These are phyloP conservation scores for Odontomachus brunneus DNA, from an alignment of 1,140 invertebrate species.

Conservation along the genomic window DNA sequence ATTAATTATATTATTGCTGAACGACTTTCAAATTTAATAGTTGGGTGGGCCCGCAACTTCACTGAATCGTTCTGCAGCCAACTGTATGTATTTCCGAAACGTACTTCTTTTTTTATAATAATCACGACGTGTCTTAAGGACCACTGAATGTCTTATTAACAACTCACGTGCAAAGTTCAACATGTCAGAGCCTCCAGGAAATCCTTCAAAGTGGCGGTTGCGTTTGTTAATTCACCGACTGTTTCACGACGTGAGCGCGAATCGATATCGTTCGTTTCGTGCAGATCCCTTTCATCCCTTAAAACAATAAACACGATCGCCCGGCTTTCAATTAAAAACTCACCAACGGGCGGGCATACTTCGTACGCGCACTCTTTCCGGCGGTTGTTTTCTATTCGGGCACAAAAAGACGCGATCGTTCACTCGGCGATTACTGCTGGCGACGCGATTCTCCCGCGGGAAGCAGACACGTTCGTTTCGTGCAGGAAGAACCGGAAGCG, in stretches of 20 bases:
- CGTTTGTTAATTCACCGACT: conserved; percentile 11
- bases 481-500: background rate
- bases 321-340: conserved; percentile 6
- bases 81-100: too few relatives aligned
- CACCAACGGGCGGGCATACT: background rate
- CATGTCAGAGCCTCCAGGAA: background rate
- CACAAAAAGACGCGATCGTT: background rate
- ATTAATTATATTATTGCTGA: too few relatives aligned
- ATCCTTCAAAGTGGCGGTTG: background rate
- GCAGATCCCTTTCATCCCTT: background rate
- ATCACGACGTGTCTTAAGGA: background rate
- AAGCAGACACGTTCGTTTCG: too few relatives aligned
- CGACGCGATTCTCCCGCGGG: too few relatives aligned
- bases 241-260: background rate
- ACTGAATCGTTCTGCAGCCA: too few relatives aligned
- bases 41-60: too few relatives aligned
- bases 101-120: background rate
- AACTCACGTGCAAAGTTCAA: background rate
- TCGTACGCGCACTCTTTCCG: background rate
- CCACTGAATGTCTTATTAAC: background rate
- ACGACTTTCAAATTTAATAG: too few relatives aligned
- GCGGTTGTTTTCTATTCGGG: background rate
- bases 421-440: too few relatives aligned
- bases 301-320: background rate
- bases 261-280: conserved; percentile 7